These are phyloP conservation scores for Coendou prehensilis DNA, from an alignment of 2,797 vertebrate genomes.

Conservation along the genomic window DNA sequence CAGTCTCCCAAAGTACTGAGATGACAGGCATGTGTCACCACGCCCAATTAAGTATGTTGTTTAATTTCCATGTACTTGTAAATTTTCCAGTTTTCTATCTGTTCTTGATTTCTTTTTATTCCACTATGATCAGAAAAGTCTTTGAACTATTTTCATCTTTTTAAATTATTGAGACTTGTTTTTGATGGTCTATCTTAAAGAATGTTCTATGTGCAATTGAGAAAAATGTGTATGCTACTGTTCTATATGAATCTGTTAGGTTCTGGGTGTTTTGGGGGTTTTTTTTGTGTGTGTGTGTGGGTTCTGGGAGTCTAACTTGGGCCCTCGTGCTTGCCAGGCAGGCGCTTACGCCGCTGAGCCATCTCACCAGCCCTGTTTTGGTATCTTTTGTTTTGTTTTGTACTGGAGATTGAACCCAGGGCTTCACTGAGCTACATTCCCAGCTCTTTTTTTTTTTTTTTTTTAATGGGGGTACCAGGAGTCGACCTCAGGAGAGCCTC, in stretches of 20 bases:
- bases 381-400: neutral
- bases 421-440: neutral
- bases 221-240: neutral
- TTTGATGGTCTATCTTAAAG: neutral
- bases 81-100: constrained; percentile 31
- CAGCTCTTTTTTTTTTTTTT: no score
- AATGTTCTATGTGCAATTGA: neutral
- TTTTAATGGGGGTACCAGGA: no score
- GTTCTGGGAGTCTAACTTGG: no score
- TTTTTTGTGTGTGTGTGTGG: no score
- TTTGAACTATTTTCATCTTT: constrained; percentile 4
- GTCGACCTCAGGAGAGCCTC: no score
- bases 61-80: constrained; percentile 8
- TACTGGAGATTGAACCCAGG: neutral
- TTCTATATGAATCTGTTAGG: neutral
- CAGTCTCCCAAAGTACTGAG: neutral
- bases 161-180: constrained; percentile 28
- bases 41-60: neutral
- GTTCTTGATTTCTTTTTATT: constrained; percentile 2
- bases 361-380: no score
- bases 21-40: neutral
- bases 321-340: no score
- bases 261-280: neutral
- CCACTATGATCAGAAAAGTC: neutral
- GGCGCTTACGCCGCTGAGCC: no score